Conservation (phyloP, 30 jellyfish, hydroid and myxozoan genomes). For the Chrysaora quinquecirrha region DNA sequence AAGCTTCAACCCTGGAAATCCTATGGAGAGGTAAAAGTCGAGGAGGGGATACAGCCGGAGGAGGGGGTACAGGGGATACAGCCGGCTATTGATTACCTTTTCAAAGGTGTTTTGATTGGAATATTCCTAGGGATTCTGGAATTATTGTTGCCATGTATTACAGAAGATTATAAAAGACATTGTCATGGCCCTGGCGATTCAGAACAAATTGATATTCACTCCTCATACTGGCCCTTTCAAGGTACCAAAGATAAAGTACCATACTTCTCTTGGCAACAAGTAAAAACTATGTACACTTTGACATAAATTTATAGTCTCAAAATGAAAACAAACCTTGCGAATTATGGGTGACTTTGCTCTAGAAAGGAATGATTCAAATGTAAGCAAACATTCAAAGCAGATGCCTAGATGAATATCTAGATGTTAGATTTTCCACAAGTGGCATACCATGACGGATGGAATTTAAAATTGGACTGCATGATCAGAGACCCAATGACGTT, state of each 20-base stretch:
- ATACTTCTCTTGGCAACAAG: background rate
- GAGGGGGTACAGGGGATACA: too few species aligned
- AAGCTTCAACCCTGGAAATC: too few species aligned
- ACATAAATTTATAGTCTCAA: background rate
- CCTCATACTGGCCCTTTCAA: background rate
- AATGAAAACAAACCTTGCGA: conserved; percentile 30
- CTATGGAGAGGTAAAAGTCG: too few species aligned
- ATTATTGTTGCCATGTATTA: background rate
- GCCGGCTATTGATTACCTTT: too few species aligned
- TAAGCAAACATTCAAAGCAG: background rate
- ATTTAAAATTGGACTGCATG: too few species aligned
- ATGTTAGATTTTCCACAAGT: background rate
- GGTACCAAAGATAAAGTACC: conserved; percentile 1
- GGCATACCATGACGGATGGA: too few species aligned
- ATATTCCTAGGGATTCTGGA: too few species aligned
- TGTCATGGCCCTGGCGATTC: background rate
- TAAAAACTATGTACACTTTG: too few species aligned
- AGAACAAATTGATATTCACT: background rate
- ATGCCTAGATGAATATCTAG: background rate
- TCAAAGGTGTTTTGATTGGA: too few species aligned
- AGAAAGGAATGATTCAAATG: background rate
- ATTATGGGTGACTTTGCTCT: conserved; percentile 48
- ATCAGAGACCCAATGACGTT: too few species aligned
- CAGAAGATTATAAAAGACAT: background rate
- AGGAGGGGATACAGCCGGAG: too few species aligned